These are phyloP conservation scores for Agrochola litura DNA, from an alignment of 2,888 invertebrate genomes.

Conservation along the genomic window DNA sequence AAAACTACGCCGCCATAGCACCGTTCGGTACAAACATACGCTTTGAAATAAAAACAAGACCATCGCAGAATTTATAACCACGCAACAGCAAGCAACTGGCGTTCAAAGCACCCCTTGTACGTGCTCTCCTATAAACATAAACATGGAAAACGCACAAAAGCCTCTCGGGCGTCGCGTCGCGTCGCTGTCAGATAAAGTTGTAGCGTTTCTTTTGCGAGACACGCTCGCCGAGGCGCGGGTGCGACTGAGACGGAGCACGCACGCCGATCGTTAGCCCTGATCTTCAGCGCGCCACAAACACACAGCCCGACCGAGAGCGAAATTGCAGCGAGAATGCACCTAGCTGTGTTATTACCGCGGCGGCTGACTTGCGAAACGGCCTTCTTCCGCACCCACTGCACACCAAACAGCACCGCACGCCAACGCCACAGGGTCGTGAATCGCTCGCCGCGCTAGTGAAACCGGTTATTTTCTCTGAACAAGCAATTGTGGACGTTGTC, in stretches of 20 bases:
- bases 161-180: conserved; percentile 88
- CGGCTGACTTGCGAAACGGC: conserved; percentile 83
- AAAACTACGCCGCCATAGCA: conserved; percentile 66
- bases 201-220: conserved; percentile 89
- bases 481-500: conserved; percentile 87
- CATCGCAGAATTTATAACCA: conserved; percentile 82
- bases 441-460: conserved; percentile 71
- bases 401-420: conserved; percentile 73
- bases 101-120: conserved; percentile 89
- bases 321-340: conserved; percentile 91
- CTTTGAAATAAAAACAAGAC: conserved; percentile 84
- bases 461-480: conserved; percentile 86
- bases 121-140: conserved; percentile 89
- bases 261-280: conserved; percentile 91
- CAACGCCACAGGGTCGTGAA: conserved; percentile 71
- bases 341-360: conserved; percentile 89
- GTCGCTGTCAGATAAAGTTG: conserved; percentile 90
- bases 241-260: conserved; percentile 81
- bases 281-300: conserved; percentile 91
- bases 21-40: conserved; percentile 74
- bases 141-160: conserved; percentile 90
- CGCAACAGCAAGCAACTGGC: conserved; percentile 80
- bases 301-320: conserved; percentile 91
- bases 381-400: conserved; percentile 73
- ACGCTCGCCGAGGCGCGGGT: conserved; percentile 71